Percentiles rank a stretch among this genome's conserved stretches.
Conservation (phyloP, 2,888 invertebrate genomes). For the Galerucella pusilla region DNA sequence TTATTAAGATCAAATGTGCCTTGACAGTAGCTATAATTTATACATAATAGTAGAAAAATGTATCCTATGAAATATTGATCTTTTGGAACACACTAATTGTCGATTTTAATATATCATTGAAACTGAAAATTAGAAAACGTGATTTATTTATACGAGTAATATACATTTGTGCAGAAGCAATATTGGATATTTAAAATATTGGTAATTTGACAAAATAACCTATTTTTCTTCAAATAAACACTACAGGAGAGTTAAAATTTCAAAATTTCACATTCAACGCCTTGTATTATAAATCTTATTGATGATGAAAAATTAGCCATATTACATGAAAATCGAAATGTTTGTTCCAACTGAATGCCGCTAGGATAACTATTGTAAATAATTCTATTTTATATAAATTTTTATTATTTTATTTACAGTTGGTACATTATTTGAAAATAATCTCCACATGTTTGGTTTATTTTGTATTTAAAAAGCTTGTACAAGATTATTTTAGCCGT, state of each 20-base stretch:
- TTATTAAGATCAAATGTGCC: constrained; percentile 44
- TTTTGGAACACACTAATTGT: constrained; percentile 8
- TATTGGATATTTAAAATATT: too few species aligned
- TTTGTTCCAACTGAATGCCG: background rate
- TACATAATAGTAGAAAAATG: constrained; percentile 12
- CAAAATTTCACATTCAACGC: too few species aligned
- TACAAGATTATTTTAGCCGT: background rate
- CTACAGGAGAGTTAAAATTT: too few species aligned
- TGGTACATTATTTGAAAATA: constrained; percentile 1
- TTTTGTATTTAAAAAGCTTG: constrained; percentile 15
- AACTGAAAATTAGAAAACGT: too few species aligned
- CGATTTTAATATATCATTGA: too few species aligned
- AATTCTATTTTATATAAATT: constrained; percentile 6
- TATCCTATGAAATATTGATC: constrained; percentile 1
- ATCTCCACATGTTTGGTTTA: background rate
- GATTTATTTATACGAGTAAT: too few species aligned
- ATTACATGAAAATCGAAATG: background rate
- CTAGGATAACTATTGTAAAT: background rate
- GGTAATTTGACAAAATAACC: too few species aligned
- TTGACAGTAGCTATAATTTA: constrained; percentile 34
- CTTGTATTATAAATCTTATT: too few species aligned
- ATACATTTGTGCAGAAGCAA: too few species aligned
- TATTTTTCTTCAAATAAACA: too few species aligned
- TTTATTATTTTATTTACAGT: constrained; percentile 8
- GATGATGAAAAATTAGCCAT: background rate